These are phyloP conservation scores for Felis catus DNA, from an alignment of 2,113 vertebrate genomes.

Conservation along the genomic window DNA sequence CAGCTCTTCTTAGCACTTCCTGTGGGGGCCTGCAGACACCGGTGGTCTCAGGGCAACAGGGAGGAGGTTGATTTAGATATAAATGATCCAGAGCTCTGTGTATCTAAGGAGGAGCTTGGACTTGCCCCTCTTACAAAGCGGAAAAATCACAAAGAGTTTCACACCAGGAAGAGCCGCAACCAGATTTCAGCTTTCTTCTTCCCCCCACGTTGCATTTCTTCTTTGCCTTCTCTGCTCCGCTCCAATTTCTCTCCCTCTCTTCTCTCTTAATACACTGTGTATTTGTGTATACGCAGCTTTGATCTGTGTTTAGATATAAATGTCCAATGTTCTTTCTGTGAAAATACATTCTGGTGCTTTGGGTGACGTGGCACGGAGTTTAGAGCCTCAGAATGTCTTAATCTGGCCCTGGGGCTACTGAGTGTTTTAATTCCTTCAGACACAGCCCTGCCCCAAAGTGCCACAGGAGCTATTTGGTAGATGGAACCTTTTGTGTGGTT, in stretches of 20 bases:
- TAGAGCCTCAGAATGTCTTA: slow-evolving; percentile 44
- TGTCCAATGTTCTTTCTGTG: slow-evolving; percentile 34
- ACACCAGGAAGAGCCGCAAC: not conserved
- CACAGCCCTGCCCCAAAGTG: not conserved
- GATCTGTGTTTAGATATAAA: slow-evolving; percentile 55
- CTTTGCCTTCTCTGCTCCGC: not conserved
- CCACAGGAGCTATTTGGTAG: not conserved
- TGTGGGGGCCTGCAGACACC: not conserved
- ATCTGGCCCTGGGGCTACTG: slow-evolving; percentile 23
- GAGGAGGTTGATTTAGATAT: not conserved
- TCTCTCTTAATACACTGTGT: not conserved
- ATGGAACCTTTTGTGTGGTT: slow-evolving; percentile 38
- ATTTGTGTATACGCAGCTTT: slow-evolving; percentile 34
- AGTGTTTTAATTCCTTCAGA: slow-evolving; percentile 56
- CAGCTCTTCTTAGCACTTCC: not conserved
- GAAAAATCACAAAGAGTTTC: not conserved
- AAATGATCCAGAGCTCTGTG: not conserved
- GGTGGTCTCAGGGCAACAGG: not conserved
- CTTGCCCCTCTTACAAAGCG: not conserved
- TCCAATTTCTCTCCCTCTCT: not conserved
- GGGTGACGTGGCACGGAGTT: slow-evolving; percentile 2
- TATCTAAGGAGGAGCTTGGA: not conserved
- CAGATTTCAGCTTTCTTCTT: not conserved
- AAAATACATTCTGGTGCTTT: slow-evolving; percentile 49
- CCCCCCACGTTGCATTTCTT: not conserved